Conservation (phyloP, 2,888 invertebrate genomes). For the Saturnia japonica region DNA sequence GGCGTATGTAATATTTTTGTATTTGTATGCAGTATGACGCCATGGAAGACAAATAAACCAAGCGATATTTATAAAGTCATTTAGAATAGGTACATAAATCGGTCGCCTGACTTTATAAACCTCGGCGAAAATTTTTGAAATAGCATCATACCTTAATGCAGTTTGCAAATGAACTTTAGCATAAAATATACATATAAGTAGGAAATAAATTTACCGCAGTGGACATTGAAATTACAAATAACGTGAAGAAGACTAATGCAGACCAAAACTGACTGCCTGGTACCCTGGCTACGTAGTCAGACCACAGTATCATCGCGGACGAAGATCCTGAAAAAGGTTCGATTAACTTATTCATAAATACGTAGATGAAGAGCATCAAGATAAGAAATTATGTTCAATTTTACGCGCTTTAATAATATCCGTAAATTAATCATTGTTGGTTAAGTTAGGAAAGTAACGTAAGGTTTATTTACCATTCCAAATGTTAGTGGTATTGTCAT, state of each 20-base stretch:
- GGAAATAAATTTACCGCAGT: constrained; percentile 53
- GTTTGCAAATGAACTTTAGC: not conserved
- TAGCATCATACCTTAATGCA: no score
- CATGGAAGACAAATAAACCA: no score
- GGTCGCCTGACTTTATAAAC: no score
- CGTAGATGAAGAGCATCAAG: not conserved
- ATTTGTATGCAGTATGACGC: no score
- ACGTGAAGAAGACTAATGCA: constrained; percentile 63
- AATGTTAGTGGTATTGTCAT: constrained; percentile 56
- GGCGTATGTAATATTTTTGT: not conserved
- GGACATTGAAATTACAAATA: constrained; percentile 61
- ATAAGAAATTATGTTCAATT: not conserved
- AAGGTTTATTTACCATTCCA: constrained; percentile 46
- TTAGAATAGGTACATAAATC: no score
- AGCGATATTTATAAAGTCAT: no score
- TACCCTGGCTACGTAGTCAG: constrained; percentile 63
- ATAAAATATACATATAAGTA: not conserved
- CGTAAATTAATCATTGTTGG: not conserved
- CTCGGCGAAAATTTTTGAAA: no score
- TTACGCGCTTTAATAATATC: no score
- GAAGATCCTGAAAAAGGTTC: constrained; percentile 50
- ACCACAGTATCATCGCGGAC: constrained; percentile 66
- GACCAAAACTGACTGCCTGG: constrained; percentile 78
- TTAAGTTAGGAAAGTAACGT: not conserved
- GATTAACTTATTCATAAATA: not conserved